Evolutionary conservation across 2,888 invertebrate genomes (phyloP).

Genomic region (Lordiphosa andalusiaca): DNA sequence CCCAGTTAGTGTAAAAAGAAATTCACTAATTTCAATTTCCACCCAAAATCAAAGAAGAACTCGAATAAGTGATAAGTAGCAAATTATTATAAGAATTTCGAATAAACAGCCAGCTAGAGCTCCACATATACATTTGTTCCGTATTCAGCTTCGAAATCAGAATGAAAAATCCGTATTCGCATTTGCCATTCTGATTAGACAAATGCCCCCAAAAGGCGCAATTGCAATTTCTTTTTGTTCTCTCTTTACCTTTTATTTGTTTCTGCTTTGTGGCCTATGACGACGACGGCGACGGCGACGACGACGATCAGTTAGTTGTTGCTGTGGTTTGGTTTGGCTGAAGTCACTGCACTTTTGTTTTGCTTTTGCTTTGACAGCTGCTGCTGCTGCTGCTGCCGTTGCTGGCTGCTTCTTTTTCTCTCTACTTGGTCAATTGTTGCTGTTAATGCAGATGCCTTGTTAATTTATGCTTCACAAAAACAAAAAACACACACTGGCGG

Average conservation of each 20-base stretch:
- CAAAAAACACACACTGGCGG: constrained; percentile 10
- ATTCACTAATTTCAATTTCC: too few relatives aligned
- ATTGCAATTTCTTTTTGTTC: constrained; percentile 6
- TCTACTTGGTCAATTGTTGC: constrained; percentile 19
- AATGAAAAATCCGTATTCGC: too few relatives aligned
- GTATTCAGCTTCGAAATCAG: too few relatives aligned
- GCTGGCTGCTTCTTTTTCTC: constrained; percentile 31
- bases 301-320: background rate
- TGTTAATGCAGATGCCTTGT: constrained; percentile 16
- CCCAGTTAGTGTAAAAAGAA: too few relatives aligned
- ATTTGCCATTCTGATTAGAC: too few relatives aligned
- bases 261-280: constrained; percentile 23
- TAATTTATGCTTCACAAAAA: constrained; percentile 10
- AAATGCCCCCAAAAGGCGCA: background rate
- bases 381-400: constrained; percentile 28
- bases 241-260: constrained; percentile 17
- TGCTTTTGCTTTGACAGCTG: constrained; percentile 46
- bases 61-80: too few relatives aligned
- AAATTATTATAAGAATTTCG: too few relatives aligned
- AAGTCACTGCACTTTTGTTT: constrained; percentile 59
- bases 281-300: background rate
- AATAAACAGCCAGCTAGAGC: too few relatives aligned
- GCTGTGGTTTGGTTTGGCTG: constrained; percentile 15
- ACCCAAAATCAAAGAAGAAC: too few relatives aligned
- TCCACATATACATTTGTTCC: too few relatives aligned